Base-by-base conservation (phyloP, 2,113 vertebrate species). In the Sinocyclocheilus maitianheensis region DNA sequence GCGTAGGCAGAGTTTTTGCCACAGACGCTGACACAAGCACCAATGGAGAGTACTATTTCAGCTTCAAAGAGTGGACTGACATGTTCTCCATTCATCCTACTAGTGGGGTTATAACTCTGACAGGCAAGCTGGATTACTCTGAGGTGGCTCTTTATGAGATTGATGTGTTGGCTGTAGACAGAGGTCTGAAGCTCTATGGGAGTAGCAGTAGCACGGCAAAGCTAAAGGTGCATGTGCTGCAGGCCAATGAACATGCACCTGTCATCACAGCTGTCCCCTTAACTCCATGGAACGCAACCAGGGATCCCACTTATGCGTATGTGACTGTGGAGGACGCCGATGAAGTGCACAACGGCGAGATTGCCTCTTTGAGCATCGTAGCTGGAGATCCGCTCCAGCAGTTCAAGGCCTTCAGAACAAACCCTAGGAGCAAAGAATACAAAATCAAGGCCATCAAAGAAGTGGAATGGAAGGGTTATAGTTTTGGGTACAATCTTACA, bases 11-110 rank as follows among this genome's bases (percentile, higher is more conserved):
- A 89, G 96, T 97, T 85, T 96, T 93, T 3, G 96, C 96, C 69
- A 96, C 96, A 1, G 96, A 97, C 76, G 96, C 96, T 13, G 96
- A 97, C 85, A 94, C 95, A 58, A 96, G 96, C 87, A 96, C 96
- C 69, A 97, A 97, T 37, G 96, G 96, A 80, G 95, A 96, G 20
- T 96, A 96, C 88, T 97, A 97, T 91, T 97, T 96, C 75, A 96
- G 96, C 77, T 96, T 97, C 88, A 95, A 94, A 90, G 95, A 97
- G 43, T 93, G 94, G 90, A 97, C 95, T 0, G 95, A 96, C 89
- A 84, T 95, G 89, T 97, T 97, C 90, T 95, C 96, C 74, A 95
- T 97, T 89, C 96, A 97, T 87, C 96, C 96, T n/a, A 96, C 95
- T 62, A 97, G 95, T 30, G 96, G 96, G 0, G 91, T 93, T 0